Conservation (phyloP, 92 coral and sea anemone genomes). For the Isaurus tuberculatus region DNA sequence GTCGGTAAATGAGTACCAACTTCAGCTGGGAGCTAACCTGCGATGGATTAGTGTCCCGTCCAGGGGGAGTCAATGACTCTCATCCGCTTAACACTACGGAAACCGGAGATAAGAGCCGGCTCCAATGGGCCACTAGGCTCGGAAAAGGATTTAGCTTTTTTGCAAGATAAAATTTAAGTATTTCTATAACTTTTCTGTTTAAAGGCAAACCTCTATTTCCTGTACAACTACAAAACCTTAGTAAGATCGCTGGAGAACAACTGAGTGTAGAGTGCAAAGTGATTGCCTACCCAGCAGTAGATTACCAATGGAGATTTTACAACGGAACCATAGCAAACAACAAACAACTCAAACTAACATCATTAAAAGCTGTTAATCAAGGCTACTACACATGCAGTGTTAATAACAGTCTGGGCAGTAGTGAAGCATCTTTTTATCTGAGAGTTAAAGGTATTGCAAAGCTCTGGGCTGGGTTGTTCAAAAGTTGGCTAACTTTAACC, state of each 20-base stretch:
- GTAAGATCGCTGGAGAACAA: constrained; percentile 50
- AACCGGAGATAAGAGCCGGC: too few relatives aligned
- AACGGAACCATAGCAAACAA: constrained; percentile 47
- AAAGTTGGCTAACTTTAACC: too few relatives aligned
- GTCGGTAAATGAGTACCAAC: too few relatives aligned
- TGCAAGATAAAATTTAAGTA: background rate
- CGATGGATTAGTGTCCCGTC: too few relatives aligned
- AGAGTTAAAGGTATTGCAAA: constrained; percentile 59
- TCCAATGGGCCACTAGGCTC: too few relatives aligned
- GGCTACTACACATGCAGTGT: constrained; percentile 83
- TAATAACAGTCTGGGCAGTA: constrained; percentile 73
- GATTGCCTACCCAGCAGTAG: constrained; percentile 76
- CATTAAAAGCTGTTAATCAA: constrained; percentile 53
- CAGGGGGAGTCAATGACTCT: too few relatives aligned
- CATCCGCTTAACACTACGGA: too few relatives aligned
- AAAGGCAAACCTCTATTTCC: constrained; percentile 72
- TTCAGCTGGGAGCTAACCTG: too few relatives aligned
- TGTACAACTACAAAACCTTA: constrained; percentile 53
- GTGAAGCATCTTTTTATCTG: constrained; percentile 61
- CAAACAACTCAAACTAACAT: constrained; percentile 43
- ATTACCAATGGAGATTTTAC: constrained; percentile 73
- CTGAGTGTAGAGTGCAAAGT: constrained; percentile 71
- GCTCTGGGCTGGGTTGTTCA: too few relatives aligned
- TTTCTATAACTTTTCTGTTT: background rate
- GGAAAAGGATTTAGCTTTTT: too few relatives aligned